Conservation (phyloP, 1,140 invertebrate genomes). For the Tetraneura akinire region DNA sequence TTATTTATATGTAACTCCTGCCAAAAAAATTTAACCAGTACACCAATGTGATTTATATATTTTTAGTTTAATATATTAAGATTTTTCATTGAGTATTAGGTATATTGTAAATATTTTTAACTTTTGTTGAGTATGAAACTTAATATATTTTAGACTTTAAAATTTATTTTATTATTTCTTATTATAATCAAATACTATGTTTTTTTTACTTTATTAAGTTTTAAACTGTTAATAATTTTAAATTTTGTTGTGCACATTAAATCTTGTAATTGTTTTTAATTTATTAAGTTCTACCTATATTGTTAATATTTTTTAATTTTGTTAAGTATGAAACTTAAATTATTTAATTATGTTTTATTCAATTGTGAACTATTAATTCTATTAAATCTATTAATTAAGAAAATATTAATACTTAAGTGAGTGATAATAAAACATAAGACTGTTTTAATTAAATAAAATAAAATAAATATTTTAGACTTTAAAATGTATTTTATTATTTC, state of each 20-base stretch:
- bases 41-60: conserved; percentile 6
- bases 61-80: neutral
- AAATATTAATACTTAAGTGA: neutral
- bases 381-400: neutral
- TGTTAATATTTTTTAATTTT: neutral
- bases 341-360: neutral
- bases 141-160: no score
- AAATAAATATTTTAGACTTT: neutral
- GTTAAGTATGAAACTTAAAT: neutral
- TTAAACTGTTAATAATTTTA: neutral
- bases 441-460: neutral
- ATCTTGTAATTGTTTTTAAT: neutral
- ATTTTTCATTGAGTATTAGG: neutral
- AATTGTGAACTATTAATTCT: no score
- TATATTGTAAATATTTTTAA: neutral
- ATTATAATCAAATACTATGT: neutral
- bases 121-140: no score
- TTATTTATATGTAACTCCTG: conserved; percentile 11
- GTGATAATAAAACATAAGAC: conserved; percentile 19
- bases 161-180: neutral
- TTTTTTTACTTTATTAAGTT: neutral
- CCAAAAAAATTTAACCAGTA: neutral
- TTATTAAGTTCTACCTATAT: neutral
- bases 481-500: conserved; percentile 11
- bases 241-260: neutral